Conservation (phyloP, 1,140 invertebrate species). For the Brachionus koreanus region DNA sequence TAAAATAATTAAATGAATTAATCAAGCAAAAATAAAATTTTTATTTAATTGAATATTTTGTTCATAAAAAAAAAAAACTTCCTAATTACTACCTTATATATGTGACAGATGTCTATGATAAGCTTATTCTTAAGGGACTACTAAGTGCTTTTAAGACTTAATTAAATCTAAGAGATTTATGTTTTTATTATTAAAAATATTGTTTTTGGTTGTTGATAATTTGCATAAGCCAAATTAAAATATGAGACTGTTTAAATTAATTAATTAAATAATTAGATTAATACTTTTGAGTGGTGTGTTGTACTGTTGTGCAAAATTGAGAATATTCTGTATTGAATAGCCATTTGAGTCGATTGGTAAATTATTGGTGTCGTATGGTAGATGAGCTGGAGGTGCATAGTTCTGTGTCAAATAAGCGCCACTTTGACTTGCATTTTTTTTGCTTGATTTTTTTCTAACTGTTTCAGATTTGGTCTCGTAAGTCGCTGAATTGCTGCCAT, state of each 20-base stretch:
- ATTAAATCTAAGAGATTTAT: conserved; percentile 20
- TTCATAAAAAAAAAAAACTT: not conserved
- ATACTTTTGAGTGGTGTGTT: not conserved
- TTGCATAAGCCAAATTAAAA: not conserved
- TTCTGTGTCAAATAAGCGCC: not conserved
- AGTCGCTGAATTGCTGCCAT: not conserved
- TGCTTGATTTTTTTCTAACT: conserved; percentile 15
- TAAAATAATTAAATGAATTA: conserved; percentile 22
- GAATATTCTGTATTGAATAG: conserved; percentile 24
- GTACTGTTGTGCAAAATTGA: conserved; percentile 16
- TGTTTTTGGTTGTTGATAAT: not conserved
- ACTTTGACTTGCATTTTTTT: not conserved
- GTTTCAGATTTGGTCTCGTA: not conserved
- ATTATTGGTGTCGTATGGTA: not conserved
- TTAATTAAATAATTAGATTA: not conserved
- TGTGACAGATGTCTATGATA: conserved; percentile 2
- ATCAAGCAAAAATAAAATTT: conserved; percentile 10
- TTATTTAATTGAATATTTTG: not conserved
- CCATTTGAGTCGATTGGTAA: not conserved
- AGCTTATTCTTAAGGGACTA: conserved; percentile 1
- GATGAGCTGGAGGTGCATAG: not conserved
- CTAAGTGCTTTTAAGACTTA: conserved; percentile 34
- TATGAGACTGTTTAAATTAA: not conserved
- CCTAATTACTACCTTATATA: conserved; percentile 32
- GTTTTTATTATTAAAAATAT: too few species aligned